phyloP scores from a whole-genome alignment of 2,113 vertebrate genomes.

The Malurus melanocephalus region DNA sequence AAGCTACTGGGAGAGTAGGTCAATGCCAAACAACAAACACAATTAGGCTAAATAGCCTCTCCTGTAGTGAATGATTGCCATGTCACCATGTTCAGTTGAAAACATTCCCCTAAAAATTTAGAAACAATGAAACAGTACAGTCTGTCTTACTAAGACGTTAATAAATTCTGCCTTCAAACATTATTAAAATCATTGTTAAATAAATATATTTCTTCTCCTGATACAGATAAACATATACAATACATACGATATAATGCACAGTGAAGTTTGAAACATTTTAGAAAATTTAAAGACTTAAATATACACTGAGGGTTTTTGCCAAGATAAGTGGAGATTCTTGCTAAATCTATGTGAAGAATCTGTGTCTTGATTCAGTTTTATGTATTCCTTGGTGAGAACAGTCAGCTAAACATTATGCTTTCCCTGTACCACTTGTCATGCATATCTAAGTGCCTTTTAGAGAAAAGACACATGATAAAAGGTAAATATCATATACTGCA shows the following conservation, averaged over 20 bases:
- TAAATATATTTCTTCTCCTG: not conserved
- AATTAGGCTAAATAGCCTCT: not conserved
- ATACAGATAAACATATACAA: not conserved
- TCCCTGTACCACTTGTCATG: not conserved
- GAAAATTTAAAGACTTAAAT: not conserved
- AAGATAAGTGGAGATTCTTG: not conserved
- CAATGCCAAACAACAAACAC: not conserved
- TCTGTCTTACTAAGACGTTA: not conserved
- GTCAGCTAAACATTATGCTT: not conserved
- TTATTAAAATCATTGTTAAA: not conserved
- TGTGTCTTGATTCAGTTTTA: not conserved
- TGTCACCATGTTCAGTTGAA: not conserved
- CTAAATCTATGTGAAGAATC: not conserved
- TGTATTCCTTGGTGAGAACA: not conserved
- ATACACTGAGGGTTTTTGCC: not conserved
- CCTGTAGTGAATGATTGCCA: not conserved
- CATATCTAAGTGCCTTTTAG: not conserved
- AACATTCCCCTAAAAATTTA: not conserved
- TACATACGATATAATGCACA: not conserved
- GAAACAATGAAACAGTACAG: not conserved
- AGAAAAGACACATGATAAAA: not conserved
- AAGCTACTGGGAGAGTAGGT: not conserved
- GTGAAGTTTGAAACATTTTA: not conserved
- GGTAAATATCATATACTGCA: not conserved
- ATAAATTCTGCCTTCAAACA: not conserved